phyloP scores from a whole-genome alignment of 2,888 invertebrate species.

The Pharmacophagus antenor region DNA sequence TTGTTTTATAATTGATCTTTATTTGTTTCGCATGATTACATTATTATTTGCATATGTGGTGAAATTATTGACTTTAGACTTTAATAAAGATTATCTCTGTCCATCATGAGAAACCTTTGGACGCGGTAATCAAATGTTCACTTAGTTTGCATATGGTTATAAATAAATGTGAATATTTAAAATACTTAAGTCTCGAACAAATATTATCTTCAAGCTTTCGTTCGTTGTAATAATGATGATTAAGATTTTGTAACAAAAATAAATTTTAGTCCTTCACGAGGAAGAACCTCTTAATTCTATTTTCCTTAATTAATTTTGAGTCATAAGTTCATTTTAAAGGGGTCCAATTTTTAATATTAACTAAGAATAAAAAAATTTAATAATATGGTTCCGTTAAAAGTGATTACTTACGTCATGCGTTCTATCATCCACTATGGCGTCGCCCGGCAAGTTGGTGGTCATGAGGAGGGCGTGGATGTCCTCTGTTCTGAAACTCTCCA shows the following conservation, averaged over 20 bases:
- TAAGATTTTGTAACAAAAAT: background rate
- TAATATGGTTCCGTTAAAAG: slow-evolving; percentile 1
- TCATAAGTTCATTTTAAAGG: too few species aligned
- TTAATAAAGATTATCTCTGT: slow-evolving; percentile 9
- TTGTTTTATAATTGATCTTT: background rate
- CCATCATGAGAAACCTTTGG: slow-evolving; percentile 12
- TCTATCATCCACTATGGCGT: slow-evolving; percentile 75
- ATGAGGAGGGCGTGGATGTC: slow-evolving; percentile 92
- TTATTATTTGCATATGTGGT: too few species aligned
- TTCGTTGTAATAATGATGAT: too few species aligned
- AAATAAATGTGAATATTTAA: slow-evolving; percentile 11
- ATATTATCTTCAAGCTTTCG: slow-evolving; percentile 2
- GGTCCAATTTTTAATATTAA: background rate
- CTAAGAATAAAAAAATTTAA: too few species aligned
- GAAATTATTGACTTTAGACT: slow-evolving; percentile 18
- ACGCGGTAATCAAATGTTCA: slow-evolving; percentile 8
- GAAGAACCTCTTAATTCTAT: background rate
- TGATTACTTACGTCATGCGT: slow-evolving; percentile 71
- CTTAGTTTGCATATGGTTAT: slow-evolving; percentile 17
- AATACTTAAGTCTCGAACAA: background rate
- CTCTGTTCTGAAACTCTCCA: slow-evolving; percentile 95
- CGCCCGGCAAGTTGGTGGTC: slow-evolving; percentile 87
- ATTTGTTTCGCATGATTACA: background rate
- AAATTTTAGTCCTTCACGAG: background rate
- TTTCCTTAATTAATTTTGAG: too few species aligned